phyloP scores from a whole-genome alignment of 2,888 invertebrate genomes.

The Dinocampus coccinellae region DNA sequence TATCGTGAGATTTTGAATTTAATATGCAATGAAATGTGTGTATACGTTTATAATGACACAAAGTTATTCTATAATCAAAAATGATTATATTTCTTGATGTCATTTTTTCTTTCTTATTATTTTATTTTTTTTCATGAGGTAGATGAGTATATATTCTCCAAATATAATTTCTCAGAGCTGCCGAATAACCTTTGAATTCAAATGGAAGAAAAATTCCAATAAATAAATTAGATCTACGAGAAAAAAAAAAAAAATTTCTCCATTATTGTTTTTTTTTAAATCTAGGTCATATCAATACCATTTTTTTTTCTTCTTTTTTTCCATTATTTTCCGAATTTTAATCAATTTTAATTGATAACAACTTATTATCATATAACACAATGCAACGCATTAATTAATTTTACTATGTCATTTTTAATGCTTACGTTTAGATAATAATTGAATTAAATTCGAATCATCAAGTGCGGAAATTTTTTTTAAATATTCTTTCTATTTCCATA shows the following conservation, averaged over 20 bases:
- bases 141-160: conserved; percentile 68
- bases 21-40: conserved; percentile 43
- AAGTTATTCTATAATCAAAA: conserved; percentile 53
- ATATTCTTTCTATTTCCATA: not conserved
- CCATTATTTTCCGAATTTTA: not conserved
- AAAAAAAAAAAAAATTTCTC: not conserved
- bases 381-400: not conserved
- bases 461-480: conserved; percentile 10
- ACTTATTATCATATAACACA: not conserved
- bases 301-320: too few relatives aligned
- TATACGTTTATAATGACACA: not conserved
- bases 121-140: conserved; percentile 59
- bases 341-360: not conserved
- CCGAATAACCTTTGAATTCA: conserved; percentile 63
- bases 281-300: too few relatives aligned
- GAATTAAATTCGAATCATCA: not conserved
- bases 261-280: conserved; percentile 9
- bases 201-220: conserved; percentile 48
- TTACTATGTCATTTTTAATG: not conserved
- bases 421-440: not conserved
- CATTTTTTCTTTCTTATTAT: conserved; percentile 22
- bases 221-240: conserved; percentile 35
- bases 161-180: conserved; percentile 64
- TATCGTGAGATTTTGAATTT: conserved; percentile 55
- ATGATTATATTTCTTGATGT: conserved; percentile 50